Conservation (phyloP, 2,888 invertebrate species). For the Ditula angustiorana region DNA sequence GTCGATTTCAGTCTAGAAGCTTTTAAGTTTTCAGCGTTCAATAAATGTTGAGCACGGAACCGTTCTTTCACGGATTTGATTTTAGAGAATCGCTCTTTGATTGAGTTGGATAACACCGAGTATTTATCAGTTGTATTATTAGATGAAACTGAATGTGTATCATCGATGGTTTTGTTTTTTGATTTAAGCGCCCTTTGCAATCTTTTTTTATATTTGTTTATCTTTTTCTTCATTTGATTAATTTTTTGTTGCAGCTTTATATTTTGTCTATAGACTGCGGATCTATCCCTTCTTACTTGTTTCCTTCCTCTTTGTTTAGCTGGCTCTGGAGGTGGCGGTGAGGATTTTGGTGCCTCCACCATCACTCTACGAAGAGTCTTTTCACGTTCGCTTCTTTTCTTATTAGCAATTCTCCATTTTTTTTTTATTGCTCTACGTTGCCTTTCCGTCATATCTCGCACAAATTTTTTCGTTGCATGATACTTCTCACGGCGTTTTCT, state of each 20-base stretch:
- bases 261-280: conserved; percentile 31
- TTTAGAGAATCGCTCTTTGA: not conserved
- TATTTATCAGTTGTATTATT: not conserved
- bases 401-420: not conserved
- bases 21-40: not conserved
- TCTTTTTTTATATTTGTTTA: conserved; percentile 33
- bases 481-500: too few relatives aligned
- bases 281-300: conserved; percentile 33
- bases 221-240: conserved; percentile 10
- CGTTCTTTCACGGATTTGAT: not conserved
- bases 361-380: not conserved
- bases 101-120: not conserved
- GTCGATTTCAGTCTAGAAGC: not conserved
- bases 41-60: not conserved
- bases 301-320: conserved; percentile 8
- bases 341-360: not conserved
- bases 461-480: not conserved
- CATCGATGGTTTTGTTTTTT: too few relatives aligned
- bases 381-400: not conserved
- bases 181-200: conserved; percentile 25
- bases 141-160: too few relatives aligned
- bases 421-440: not conserved
- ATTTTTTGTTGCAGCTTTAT: conserved; percentile 27
- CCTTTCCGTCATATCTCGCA: not conserved
- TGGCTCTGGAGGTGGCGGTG: not conserved